Evolutionary conservation across 2,888 invertebrate species (phyloP).

Genomic region (Eueremaeus valkanovi): DNA sequence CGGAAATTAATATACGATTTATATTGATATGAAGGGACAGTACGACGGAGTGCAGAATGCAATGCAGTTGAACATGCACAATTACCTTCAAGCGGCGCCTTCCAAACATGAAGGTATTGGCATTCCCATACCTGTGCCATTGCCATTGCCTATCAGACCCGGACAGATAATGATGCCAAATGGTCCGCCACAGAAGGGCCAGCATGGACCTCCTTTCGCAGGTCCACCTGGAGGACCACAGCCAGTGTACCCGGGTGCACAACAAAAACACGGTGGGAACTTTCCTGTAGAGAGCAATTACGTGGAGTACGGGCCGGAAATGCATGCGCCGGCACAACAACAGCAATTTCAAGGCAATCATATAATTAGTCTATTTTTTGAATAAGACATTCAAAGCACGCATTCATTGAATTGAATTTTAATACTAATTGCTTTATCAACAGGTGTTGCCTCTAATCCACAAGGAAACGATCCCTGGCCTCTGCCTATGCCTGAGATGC

Average conservation of each 20-base stretch:
- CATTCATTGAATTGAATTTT: not conserved
- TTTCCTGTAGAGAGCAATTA: slow-evolving; percentile 26
- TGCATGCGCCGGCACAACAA: slow-evolving; percentile 16
- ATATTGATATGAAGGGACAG: slow-evolving; percentile 2
- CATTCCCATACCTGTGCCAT: slow-evolving; percentile 27
- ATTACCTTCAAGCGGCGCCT: slow-evolving; percentile 20
- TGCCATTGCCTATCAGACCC: slow-evolving; percentile 26
- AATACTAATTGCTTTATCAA: not conserved
- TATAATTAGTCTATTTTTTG: not conserved
- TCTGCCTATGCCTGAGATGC: slow-evolving; percentile 64
- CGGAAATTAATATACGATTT: too few relatives aligned
- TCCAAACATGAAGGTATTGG: slow-evolving; percentile 18
- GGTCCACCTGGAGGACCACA: slow-evolving; percentile 9
- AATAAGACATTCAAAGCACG: not conserved
- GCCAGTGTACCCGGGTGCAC: slow-evolving; percentile 30
- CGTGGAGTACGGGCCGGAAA: slow-evolving; percentile 36
- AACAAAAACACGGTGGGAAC: slow-evolving; percentile 12
- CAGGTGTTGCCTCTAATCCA: not conserved
- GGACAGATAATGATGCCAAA: slow-evolving; percentile 35
- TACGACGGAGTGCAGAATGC: not conserved
- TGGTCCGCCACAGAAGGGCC: slow-evolving; percentile 18
- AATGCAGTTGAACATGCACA: slow-evolving; percentile 6
- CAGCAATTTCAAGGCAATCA: slow-evolving; percentile 32
- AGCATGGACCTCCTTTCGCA: slow-evolving; percentile 25
- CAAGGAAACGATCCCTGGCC: slow-evolving; percentile 41